Percentiles rank a stretch among this genome's conserved stretches.
Evolutionary conservation across 2,113 vertebrate species (phyloP).

Genomic region (Callipepla californica): DNA sequence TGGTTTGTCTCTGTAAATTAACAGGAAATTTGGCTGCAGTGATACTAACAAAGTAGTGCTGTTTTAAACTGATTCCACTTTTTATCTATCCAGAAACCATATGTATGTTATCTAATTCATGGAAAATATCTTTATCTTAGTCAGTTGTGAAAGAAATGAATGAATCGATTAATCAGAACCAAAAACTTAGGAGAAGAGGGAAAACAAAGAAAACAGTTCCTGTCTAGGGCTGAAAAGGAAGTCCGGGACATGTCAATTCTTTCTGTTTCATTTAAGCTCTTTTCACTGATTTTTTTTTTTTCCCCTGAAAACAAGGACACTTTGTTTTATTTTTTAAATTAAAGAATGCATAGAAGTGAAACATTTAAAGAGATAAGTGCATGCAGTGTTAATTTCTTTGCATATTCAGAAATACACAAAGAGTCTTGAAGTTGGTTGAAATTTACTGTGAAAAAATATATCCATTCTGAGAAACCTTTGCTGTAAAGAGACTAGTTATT

Average conservation of each 20-base stretch:
- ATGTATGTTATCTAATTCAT: background rate
- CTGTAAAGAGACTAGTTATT: background rate
- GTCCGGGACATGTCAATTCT: background rate
- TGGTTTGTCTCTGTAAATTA: background rate
- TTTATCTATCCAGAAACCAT: background rate
- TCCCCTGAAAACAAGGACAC: background rate
- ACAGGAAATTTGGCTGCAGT: background rate
- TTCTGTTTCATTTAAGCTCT: background rate
- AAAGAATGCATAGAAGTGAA: background rate
- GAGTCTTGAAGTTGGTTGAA: background rate
- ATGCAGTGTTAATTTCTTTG: background rate
- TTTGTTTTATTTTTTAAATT: background rate
- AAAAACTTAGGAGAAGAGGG: rapidly evolving
- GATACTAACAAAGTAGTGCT: background rate
- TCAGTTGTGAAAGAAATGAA: background rate
- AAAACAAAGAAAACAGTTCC: background rate
- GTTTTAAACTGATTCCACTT: background rate
- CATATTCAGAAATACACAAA: background rate
- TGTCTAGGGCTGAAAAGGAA: background rate
- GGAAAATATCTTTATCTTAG: background rate
- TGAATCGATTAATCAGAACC: background rate
- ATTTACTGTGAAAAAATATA: background rate
- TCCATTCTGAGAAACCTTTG: background rate
- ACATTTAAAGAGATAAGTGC: background rate
- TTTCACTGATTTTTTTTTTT: background rate